phyloP scores from a whole-genome alignment of 92 coral and sea anemone genomes.

The Anthopleura xanthogrammica region DNA sequence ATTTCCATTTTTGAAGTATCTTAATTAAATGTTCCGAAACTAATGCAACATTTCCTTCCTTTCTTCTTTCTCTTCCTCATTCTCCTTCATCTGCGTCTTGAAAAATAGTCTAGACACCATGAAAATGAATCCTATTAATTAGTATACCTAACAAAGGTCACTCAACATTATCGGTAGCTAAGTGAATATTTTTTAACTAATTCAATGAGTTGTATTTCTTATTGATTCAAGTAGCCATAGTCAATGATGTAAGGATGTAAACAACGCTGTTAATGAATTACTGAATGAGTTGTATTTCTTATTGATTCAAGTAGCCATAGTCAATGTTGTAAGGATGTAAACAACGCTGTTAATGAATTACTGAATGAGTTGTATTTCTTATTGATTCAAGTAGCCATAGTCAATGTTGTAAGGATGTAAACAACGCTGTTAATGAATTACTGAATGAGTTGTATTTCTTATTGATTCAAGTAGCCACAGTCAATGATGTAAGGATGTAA shows the following conservation, averaged over 20 bases:
- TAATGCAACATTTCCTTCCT: too few species aligned
- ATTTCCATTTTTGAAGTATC: too few species aligned
- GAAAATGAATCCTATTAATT: too few species aligned
- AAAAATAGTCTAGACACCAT: too few species aligned
- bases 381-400: background rate
- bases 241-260: background rate
- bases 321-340: background rate
- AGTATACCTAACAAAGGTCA: background rate
- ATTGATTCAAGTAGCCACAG: background rate
- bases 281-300: background rate
- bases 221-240: background rate
- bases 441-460: background rate
- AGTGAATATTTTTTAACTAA: background rate
- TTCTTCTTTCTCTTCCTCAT: too few species aligned
- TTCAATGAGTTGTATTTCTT: background rate
- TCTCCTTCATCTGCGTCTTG: too few species aligned
- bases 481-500: background rate
- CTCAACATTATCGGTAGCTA: background rate
- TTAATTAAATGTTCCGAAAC: too few species aligned
- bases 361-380: background rate
- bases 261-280: too few species aligned
- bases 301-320: background rate
- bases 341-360: too few species aligned
- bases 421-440: too few species aligned
- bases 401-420: background rate